Conservation (phyloP, 2,888 invertebrate genomes). For the Aspidapion aeneum region DNA sequence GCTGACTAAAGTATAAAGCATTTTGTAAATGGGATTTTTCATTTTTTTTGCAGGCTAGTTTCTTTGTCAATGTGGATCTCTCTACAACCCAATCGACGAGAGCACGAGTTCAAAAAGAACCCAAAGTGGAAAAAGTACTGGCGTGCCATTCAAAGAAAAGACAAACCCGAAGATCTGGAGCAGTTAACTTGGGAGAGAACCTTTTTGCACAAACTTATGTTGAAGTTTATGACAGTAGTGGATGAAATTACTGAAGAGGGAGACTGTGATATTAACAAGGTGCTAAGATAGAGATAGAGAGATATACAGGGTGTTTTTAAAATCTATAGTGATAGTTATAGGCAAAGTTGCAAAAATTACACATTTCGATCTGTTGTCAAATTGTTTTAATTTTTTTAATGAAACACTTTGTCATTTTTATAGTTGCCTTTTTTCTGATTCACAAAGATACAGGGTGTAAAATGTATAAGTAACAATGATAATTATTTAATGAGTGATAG, state of each 20-base stretch:
- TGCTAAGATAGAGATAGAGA: slow-evolving; percentile 37
- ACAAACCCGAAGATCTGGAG: slow-evolving; percentile 65
- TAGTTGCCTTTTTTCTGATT: too few relatives aligned
- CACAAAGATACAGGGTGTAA: too few relatives aligned
- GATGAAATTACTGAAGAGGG: slow-evolving; percentile 69
- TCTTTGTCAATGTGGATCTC: slow-evolving; percentile 93
- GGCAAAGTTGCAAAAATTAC: background rate
- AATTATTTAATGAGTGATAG: too few relatives aligned
- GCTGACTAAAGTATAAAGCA: too few relatives aligned
- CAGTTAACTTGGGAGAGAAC: slow-evolving; percentile 80
- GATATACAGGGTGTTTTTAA: too few relatives aligned
- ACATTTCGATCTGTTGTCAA: background rate
- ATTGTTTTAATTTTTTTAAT: too few relatives aligned
- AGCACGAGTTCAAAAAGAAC: slow-evolving; percentile 79
- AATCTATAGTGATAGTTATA: background rate
- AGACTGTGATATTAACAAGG: slow-evolving; percentile 54
- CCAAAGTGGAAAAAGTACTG: slow-evolving; percentile 92
- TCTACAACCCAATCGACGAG: slow-evolving; percentile 77
- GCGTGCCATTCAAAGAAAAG: slow-evolving; percentile 84
- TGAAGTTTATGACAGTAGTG: slow-evolving; percentile 81
- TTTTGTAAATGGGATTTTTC: background rate
- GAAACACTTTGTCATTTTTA: too few relatives aligned
- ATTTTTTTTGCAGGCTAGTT: slow-evolving; percentile 58
- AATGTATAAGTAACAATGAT: too few relatives aligned
- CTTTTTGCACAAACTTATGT: slow-evolving; percentile 81